Evolutionary conservation across 2,113 vertebrate species (phyloP).

Genomic region (Trematomus loennbergii): DNA sequence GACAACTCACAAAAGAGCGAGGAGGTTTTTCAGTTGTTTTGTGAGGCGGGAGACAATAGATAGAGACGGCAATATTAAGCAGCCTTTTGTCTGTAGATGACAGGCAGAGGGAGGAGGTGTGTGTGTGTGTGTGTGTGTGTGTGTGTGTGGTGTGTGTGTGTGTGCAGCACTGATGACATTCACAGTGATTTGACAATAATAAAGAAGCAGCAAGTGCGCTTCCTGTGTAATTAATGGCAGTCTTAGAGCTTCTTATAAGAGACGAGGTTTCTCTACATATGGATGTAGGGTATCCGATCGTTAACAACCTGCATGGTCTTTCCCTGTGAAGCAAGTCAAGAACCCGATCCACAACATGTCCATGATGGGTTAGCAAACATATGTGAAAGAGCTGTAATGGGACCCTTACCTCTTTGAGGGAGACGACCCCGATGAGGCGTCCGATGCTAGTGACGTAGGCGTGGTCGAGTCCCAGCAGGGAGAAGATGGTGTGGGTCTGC

Average conservation of each 20-base stretch:
- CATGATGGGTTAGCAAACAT: no score
- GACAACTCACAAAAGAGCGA: constrained; percentile 60
- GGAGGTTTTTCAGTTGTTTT: constrained; percentile 55
- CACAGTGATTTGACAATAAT: constrained; percentile 46
- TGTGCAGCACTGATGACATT: background rate
- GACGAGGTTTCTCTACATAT: no score
- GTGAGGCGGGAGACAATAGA: constrained; percentile 47
- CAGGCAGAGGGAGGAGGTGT: constrained; percentile 44
- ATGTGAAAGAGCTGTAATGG: no score
- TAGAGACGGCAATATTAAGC: constrained; percentile 62
- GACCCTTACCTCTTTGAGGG: constrained; percentile 91
- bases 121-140: constrained; percentile 27
- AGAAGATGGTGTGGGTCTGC: constrained; percentile 98
- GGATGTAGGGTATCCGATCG: no score
- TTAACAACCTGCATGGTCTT: no score
- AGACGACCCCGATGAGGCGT: constrained; percentile 95
- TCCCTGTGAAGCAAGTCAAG: no score
- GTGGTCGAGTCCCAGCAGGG: constrained; percentile 96
- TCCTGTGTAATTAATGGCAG: constrained; percentile 20
- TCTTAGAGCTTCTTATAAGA: background rate
- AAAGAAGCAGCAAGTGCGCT: constrained; percentile 43
- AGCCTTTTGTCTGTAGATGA: constrained; percentile 69
- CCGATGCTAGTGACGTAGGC: constrained; percentile 98
- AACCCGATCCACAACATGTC: no score
- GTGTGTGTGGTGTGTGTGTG: constrained; percentile 12